phyloP scores from a whole-genome alignment of 2,888 invertebrate species.

The Drosophila ezoana region DNA sequence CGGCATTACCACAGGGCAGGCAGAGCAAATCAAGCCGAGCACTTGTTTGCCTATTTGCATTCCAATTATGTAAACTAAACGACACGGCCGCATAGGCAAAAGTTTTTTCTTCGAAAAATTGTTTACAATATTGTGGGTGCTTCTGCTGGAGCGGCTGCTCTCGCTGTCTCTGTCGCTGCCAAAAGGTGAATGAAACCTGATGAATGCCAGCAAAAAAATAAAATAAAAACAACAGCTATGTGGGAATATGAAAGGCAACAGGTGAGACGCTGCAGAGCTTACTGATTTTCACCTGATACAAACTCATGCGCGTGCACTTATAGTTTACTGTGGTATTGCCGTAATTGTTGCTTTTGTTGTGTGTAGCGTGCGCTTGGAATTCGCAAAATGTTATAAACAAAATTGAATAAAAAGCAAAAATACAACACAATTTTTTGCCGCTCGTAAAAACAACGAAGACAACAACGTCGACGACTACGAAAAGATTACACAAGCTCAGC shows the following conservation, averaged over 20 bases:
- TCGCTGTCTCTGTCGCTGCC: conserved; percentile 18
- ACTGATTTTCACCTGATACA: conserved; percentile 68
- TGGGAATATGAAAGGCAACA: conserved; percentile 47
- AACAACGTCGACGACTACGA: conserved; percentile 32
- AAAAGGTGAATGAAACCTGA: conserved; percentile 82
- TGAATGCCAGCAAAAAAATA: conserved; percentile 66
- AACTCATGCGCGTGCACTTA: conserved; percentile 42
- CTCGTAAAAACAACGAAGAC: conserved; percentile 28
- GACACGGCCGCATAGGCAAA: conserved; percentile 38
- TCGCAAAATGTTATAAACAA: conserved; percentile 73
- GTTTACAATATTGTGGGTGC: conserved; percentile 25
- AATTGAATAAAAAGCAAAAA: conserved; percentile 46
- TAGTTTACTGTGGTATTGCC: conserved; percentile 31
- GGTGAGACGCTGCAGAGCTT: conserved; percentile 58
- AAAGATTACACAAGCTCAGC: conserved; percentile 76
- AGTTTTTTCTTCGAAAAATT: conserved; percentile 39
- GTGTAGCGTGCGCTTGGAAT: conserved; percentile 71
- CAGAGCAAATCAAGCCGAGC: conserved; percentile 32
- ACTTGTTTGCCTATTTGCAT: conserved; percentile 40
- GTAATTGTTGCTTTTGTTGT: conserved; percentile 33
- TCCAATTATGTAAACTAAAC: conserved; percentile 63
- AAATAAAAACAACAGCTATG: conserved; percentile 24
- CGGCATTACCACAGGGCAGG: background rate
- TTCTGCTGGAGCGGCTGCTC: conserved; percentile 12
- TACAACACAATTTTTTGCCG: conserved; percentile 40